Evolutionary conservation across 2,113 vertebrate genomes (phyloP).

Genomic region (Trichechus manatus): DNA sequence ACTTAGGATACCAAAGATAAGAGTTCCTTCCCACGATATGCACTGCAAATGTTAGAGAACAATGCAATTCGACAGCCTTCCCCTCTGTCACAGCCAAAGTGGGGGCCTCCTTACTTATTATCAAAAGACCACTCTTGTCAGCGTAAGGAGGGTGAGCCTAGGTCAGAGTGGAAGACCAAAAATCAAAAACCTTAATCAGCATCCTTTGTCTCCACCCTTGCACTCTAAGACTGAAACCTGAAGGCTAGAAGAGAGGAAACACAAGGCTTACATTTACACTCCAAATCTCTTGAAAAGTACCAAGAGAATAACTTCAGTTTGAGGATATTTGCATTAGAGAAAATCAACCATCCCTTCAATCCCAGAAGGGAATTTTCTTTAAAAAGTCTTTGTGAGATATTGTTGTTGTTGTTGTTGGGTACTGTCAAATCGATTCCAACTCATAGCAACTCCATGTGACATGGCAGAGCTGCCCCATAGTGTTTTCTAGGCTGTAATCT

Average conservation of each 20-base stretch:
- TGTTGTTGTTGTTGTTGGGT: not conserved
- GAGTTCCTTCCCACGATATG: not conserved
- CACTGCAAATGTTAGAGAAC: not conserved
- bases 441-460: not conserved
- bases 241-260: not conserved
- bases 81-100: not conserved
- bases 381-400: not conserved
- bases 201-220: not conserved
- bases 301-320: not conserved
- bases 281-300: not conserved
- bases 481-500: not conserved
- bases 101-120: not conserved
- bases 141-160: not conserved
- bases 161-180: not conserved
- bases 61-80: not conserved
- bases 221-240: not conserved
- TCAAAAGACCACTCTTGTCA: not conserved
- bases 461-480: not conserved
- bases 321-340: not conserved
- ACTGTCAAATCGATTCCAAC: not conserved
- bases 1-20: constrained; percentile 7
- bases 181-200: not conserved
- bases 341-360: not conserved
- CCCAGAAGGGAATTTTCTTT: not conserved
- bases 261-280: not conserved